phyloP scores from a whole-genome alignment of 2,113 vertebrate species.

The Vireo altiloquus region DNA sequence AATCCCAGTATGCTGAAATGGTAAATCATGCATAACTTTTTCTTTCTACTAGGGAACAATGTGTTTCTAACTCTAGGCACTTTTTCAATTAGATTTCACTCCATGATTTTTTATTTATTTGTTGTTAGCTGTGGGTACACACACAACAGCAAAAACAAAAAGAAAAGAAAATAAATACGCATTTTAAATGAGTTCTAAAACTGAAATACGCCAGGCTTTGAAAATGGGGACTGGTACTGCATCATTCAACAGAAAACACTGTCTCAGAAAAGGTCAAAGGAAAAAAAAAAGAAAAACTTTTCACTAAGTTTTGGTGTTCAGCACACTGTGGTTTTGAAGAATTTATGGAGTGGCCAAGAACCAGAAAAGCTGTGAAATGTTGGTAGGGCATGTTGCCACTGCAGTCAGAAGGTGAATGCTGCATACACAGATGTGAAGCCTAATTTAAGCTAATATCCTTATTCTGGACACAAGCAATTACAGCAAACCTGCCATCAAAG shows the following conservation, averaged over 20 bases:
- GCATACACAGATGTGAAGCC: not conserved
- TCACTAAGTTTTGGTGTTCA: not conserved
- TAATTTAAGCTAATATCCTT: not conserved
- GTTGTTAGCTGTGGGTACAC: not conserved
- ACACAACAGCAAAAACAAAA: not conserved
- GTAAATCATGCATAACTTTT: not conserved
- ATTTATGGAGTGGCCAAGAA: not conserved
- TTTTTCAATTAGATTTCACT: slow-evolving; percentile 36
- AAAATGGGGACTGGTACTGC: not conserved
- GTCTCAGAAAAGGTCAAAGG: not conserved
- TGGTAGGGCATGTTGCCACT: not conserved
- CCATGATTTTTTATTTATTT: slow-evolving; percentile 12
- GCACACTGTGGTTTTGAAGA: not conserved
- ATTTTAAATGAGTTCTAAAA: slow-evolving; percentile 15
- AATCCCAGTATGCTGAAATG: not conserved
- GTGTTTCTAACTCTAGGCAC: slow-evolving; percentile 11
- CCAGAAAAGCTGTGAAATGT: not conserved
- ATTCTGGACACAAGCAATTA: not conserved
- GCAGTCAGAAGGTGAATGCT: not conserved
- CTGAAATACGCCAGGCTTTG: not conserved
- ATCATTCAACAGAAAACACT: slow-evolving; percentile 1
- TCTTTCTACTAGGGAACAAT: not conserved
- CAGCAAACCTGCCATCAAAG: not conserved
- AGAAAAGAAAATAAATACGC: accelerated
- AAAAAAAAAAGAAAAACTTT: not conserved